A percentile compares a stretch with the other conserved stretches of the same genome.
Conservation (phyloP, 2,797 vertebrate genomes). For the Arctocebus calabarensis region DNA sequence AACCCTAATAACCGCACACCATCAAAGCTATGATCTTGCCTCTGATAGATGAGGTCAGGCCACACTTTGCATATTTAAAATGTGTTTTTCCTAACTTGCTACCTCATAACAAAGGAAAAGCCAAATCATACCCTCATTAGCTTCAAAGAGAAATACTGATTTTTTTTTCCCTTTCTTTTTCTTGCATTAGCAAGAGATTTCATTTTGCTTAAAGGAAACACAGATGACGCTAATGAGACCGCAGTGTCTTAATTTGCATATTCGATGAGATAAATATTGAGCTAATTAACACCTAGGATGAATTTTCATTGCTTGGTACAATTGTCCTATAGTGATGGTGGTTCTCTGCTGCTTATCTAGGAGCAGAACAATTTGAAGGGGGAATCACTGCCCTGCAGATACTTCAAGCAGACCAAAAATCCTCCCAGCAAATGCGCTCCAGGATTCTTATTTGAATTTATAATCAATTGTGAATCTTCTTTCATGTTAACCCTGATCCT, state of each 20-base stretch:
- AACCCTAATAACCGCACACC: background rate
- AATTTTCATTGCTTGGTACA: conserved; percentile 83
- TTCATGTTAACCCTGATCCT: background rate
- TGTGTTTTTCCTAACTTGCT: conserved; percentile 67
- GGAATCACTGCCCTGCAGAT: conserved; percentile 27
- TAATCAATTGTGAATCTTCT: background rate
- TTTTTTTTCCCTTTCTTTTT: conserved; percentile 19
- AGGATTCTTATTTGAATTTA: conserved; percentile 34
- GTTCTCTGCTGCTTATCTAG: conserved; percentile 73
- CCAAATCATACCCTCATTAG: conserved; percentile 80
- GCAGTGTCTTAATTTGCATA: conserved; percentile 88
- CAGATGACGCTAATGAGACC: conserved; percentile 87
- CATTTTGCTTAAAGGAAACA: conserved; percentile 87
- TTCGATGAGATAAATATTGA: conserved; percentile 91
- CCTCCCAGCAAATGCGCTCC: background rate
- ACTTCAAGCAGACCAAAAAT: conserved; percentile 20
- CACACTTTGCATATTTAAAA: conserved; percentile 59
- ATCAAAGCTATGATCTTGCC: background rate
- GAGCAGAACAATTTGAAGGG: conserved; percentile 66
- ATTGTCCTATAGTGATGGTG: conserved; percentile 75
- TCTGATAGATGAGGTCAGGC: background rate
- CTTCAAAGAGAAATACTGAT: conserved; percentile 80
- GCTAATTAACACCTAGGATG: conserved; percentile 88
- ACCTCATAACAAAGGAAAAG: conserved; percentile 75
- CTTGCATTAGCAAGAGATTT: conserved; percentile 83